phyloP scores from a whole-genome alignment of 2,113 vertebrate genomes.

The Arothron firmamentum region DNA sequence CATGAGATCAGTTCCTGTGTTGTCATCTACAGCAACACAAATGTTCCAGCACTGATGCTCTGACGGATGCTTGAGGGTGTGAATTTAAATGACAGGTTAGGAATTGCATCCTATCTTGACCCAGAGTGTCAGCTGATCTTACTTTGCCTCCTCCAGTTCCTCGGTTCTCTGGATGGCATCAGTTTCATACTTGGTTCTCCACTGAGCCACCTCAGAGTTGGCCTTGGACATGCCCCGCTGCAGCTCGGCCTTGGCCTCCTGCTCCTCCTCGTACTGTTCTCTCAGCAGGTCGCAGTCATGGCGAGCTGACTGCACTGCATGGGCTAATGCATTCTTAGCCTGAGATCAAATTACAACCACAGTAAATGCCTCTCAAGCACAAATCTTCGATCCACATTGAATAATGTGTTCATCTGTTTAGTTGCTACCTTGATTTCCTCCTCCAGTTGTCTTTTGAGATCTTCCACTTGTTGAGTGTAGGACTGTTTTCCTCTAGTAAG shows the following conservation, averaged over 20 bases:
- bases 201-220: conserved; percentile 85
- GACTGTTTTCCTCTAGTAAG: conserved; percentile 81
- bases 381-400: neutral
- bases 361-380: neutral
- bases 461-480: conserved; percentile 83
- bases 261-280: conserved; percentile 83
- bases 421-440: conserved; percentile 71
- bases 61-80: too few relatives aligned
- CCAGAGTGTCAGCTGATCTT: conserved; percentile 33
- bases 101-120: too few relatives aligned
- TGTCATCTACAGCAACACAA: too few relatives aligned
- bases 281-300: conserved; percentile 81
- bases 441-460: conserved; percentile 84
- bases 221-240: conserved; percentile 81
- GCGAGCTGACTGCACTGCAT: conserved; percentile 74
- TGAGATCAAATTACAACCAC: conserved; percentile 18
- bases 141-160: conserved; percentile 87
- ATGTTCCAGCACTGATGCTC: too few relatives aligned
- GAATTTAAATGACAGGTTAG: too few relatives aligned
- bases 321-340: conserved; percentile 78
- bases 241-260: conserved; percentile 78
- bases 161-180: conserved; percentile 85
- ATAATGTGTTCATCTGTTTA: neutral
- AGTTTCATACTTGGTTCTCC: conserved; percentile 89
- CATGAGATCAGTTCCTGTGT: too few relatives aligned